Conservation (phyloP, 37 sponge, comb jelly and placozoan genomes). For the Hormiphora californensis region DNA sequence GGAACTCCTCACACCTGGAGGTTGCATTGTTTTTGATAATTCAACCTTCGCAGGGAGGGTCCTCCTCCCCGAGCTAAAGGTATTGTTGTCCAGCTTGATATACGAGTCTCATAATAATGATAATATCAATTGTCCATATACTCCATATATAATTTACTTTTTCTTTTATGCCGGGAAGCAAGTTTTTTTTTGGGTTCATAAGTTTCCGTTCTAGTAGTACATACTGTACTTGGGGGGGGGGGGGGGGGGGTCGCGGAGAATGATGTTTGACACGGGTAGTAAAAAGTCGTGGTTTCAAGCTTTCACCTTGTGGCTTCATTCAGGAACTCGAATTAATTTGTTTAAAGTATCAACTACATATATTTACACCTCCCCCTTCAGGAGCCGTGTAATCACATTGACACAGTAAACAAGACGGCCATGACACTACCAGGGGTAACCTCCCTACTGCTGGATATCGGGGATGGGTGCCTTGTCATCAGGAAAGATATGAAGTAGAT, state of each 20-base stretch:
- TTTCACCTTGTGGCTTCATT: background rate
- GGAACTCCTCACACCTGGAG: conserved; percentile 24
- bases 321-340: background rate
- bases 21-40: conserved; percentile 33
- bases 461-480: conserved; percentile 42
- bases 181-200: no score
- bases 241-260: no score
- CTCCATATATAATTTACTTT: no score
- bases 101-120: background rate
- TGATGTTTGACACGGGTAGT: no score
- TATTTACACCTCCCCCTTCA: background rate
- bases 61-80: background rate
- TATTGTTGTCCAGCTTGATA: background rate
- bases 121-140: no score
- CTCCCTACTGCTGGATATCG: background rate
- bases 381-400: background rate
- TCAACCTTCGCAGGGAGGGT: background rate
- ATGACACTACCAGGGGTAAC: background rate
- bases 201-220: no score
- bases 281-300: no score
- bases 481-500: background rate
- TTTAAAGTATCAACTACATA: background rate
- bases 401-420: conserved; percentile 6
- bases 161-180: no score
- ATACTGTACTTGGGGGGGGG: no score